These are phyloP conservation scores for Uloborus diversus DNA, from an alignment of 1,140 invertebrate species.

Conservation along the genomic window DNA sequence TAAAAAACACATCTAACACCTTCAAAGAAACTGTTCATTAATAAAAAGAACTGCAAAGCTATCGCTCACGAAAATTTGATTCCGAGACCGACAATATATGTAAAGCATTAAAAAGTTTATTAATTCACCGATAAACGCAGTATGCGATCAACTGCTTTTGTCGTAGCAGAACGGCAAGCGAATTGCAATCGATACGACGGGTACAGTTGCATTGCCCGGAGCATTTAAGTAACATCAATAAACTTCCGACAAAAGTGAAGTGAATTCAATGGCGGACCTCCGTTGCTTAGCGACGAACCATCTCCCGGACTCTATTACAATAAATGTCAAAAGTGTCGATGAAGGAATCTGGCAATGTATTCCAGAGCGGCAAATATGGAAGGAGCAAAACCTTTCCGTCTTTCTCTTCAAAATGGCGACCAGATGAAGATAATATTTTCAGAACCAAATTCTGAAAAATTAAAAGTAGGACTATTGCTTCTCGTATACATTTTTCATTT, in stretches of 20 bases:
- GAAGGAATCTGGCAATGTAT: slow-evolving; percentile 50
- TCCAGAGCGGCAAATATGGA: slow-evolving; percentile 40
- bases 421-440: too few species aligned
- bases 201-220: not conserved
- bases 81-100: too few species aligned
- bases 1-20: too few species aligned
- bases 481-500: not conserved
- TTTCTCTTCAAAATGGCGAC: slow-evolving; percentile 32
- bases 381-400: slow-evolving; percentile 23
- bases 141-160: too few species aligned
- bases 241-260: slow-evolving; percentile 41
- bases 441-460: too few species aligned
- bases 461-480: too few species aligned
- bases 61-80: too few species aligned
- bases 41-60: too few species aligned
- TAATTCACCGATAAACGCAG: too few species aligned
- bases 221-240: slow-evolving; percentile 48
- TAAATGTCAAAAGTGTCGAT: slow-evolving; percentile 55
- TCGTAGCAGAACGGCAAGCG: too few species aligned
- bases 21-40: too few species aligned
- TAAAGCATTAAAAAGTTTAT: too few species aligned
- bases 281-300: slow-evolving; percentile 47
- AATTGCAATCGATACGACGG: not conserved
- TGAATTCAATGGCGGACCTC: slow-evolving; percentile 35
- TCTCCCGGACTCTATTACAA: slow-evolving; percentile 53